Conservation (phyloP, 2,797 vertebrate species). For the Clamator glandarius region DNA sequence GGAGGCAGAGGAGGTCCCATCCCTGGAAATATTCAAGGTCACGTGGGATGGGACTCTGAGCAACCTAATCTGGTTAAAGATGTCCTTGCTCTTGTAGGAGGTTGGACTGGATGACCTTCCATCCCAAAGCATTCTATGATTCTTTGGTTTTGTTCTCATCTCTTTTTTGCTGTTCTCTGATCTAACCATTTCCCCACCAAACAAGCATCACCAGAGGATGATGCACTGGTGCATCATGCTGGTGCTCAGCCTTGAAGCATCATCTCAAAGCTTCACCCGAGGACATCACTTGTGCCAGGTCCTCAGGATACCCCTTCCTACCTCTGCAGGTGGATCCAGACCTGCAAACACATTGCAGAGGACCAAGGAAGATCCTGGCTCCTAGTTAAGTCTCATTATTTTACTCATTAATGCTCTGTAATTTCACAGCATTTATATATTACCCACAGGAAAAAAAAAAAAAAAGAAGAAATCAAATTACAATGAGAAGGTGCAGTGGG, state of each 20-base stretch:
- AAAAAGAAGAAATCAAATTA: background rate
- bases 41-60: too few species aligned
- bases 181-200: background rate
- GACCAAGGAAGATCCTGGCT: background rate
- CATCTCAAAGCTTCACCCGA: background rate
- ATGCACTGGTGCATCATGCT: fast-evolving
- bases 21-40: too few species aligned
- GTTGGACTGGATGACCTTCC: too few species aligned
- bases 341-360: background rate
- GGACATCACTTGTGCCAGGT: background rate
- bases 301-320: background rate
- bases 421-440: background rate
- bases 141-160: background rate
- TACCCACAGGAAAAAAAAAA: background rate
- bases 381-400: background rate
- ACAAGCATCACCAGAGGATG: too few species aligned
- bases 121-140: too few species aligned
- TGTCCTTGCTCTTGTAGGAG: too few species aligned
- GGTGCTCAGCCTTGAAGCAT: background rate
- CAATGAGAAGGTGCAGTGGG: background rate
- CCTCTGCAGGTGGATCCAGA: background rate
- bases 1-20: too few species aligned
- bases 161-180: background rate
- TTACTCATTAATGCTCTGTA: background rate
- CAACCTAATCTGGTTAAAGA: too few species aligned